Base-by-base conservation (phyloP, 2,113 vertebrate genomes). In the Gopherus evgoodei region DNA sequence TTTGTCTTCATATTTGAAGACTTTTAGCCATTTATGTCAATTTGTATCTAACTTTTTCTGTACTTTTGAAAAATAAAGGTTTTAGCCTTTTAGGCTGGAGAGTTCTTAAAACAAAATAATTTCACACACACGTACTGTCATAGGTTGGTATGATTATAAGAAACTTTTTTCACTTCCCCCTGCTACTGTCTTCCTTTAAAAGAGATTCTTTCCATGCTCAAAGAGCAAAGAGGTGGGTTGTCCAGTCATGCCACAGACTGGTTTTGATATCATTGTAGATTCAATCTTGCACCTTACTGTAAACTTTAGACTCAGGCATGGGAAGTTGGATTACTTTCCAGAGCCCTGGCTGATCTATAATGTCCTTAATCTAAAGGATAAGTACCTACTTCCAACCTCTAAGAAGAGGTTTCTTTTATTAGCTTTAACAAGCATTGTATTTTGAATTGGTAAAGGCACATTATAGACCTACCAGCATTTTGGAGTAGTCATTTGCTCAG, bases 161-260 rank as follows among this genome's bases (percentile, higher is more conserved):
- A 96, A 97, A 94, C 76, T 75, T 93, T 94, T 98, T 97, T 97
- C 96, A 97, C 96, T 97, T 91, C 90, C 97, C 94, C 93, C 90
- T 94, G 91, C 94, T 80, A 92, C 47, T 5, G 92, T 65, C 88
- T 88, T 87, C 21, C 65, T 69, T 79, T 62, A n/a, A 81, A 96
- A 96, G 90, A 8, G 3, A 87, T 88, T 85, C 93, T 54, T 86
- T 93, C 93, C 92, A 78, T 89, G 89, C 50, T 78, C 91, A 94
- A 79, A 52, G 29, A 94, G 42, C 95, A 91, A 88, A 87, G n/a
- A 85, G 87, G 88, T 87, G 94, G 91, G 94, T 75, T 27, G 54
- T 44, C 88, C 90, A 79, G 57, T 78, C 92, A 44, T 87, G 93
- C 93, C 95, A 65, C 1, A 85, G 42, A 79, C 2, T 0, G 29